A percentile compares a stretch with the other conserved stretches of the same genome.
Evolutionary conservation across 2,113 vertebrate species (phyloP).

Genomic region (Chaenogobius annularis): DNA sequence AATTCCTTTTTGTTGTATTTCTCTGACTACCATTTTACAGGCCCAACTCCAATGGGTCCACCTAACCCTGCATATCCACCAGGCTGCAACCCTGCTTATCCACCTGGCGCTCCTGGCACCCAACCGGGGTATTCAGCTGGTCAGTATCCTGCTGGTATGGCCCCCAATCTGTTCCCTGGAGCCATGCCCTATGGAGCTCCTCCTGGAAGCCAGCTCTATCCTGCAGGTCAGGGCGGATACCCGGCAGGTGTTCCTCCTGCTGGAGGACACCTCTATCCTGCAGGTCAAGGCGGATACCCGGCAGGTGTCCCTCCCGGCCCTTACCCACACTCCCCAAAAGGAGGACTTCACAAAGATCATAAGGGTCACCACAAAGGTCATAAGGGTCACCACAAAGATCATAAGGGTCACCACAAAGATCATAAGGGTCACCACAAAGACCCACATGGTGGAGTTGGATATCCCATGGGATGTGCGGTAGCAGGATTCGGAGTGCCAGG

Average conservation of each 20-base stretch:
- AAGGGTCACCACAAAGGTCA: conserved; percentile 8
- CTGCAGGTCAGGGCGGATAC: conserved; percentile 53
- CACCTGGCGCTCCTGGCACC: conserved; percentile 43
- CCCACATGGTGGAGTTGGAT: conserved; percentile 36
- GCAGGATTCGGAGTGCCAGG: conserved; percentile 55
- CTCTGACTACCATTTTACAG: conserved; percentile 29
- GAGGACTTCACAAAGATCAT: conserved; percentile 44
- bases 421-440: conserved; percentile 8
- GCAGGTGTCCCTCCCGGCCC: conserved; percentile 42
- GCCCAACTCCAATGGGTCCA: conserved; percentile 56
- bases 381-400: not conserved
- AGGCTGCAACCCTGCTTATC: conserved; percentile 65
- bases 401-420: conserved; percentile 39
- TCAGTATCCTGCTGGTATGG: conserved; percentile 58
- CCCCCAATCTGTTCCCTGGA: conserved; percentile 23
- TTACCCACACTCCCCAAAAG: conserved; percentile 68
- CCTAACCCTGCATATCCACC: conserved; percentile 66
- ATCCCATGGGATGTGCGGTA: conserved; percentile 54
- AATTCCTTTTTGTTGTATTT: not conserved
- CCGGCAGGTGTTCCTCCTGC: conserved; percentile 30
- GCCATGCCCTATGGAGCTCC: conserved; percentile 21
- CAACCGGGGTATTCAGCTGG: conserved; percentile 59
- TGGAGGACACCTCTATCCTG: conserved; percentile 43
- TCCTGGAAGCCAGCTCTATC: conserved; percentile 48
- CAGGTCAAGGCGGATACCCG: conserved; percentile 49